A percentile compares a stretch with the other conserved stretches of the same genome.
Conservation (phyloP, 2,113 vertebrate genomes). For the Nothoprocta perdicaria region DNA sequence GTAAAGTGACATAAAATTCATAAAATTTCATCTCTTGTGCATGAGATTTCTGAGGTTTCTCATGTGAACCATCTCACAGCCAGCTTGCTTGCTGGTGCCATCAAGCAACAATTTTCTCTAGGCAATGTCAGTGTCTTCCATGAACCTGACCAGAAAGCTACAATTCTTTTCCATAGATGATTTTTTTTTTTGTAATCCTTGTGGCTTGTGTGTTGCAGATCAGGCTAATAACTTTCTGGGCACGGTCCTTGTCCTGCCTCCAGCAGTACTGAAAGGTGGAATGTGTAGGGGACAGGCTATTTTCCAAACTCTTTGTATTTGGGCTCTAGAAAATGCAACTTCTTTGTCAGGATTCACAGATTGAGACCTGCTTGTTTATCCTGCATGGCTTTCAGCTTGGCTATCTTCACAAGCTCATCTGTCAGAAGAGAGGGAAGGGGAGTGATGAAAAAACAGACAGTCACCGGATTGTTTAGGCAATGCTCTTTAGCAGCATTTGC, state of each 20-base stretch:
- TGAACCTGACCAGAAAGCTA: not conserved
- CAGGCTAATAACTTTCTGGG: not conserved
- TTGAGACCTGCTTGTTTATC: constrained; percentile 66
- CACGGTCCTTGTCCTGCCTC: not conserved
- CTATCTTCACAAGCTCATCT: constrained; percentile 63
- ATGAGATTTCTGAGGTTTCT: not conserved
- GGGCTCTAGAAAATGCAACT: constrained; percentile 34
- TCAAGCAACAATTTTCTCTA: not conserved
- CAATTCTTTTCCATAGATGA: not conserved
- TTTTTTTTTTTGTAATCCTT: not conserved
- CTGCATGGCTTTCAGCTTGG: constrained; percentile 60
- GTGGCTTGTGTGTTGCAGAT: constrained; percentile 9
- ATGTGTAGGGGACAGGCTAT: not conserved
- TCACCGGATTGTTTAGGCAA: constrained; percentile 45
- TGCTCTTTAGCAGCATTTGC: constrained; percentile 38
- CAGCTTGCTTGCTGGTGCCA: not conserved
- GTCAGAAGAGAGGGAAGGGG: constrained; percentile 55
- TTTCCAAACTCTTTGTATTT: not conserved
- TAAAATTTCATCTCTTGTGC: not conserved
- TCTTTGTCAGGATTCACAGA: constrained; percentile 10
- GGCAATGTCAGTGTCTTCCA: not conserved
- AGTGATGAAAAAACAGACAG: constrained; percentile 59
- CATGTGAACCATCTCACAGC: not conserved
- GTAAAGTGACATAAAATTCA: not conserved
- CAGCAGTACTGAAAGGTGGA: not conserved